Base-by-base conservation (phyloP, 2,888 invertebrate species). In the Rhagium mordax region DNA sequence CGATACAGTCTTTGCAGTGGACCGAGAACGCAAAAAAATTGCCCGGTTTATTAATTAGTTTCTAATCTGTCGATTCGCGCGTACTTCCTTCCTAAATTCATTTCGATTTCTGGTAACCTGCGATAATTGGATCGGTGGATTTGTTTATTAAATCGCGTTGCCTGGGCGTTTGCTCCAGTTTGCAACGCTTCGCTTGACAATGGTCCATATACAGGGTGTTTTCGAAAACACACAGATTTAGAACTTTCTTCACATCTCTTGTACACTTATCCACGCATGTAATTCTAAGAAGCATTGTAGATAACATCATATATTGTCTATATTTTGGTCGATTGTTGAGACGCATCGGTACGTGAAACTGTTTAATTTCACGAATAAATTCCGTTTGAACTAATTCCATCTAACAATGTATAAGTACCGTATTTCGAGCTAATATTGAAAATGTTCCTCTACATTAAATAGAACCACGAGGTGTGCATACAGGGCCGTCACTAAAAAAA, bases 1-100 rank as follows among this genome's bases (percentile, higher is more conserved):
- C 8, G 21, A 27, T 15, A 29, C 57, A 27, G 27, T 61, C 41
- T 18, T 41, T 49, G 49, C 68, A 72, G 33, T 64, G 65, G 64
- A 72, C 69, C 69, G 69, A 64, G 69, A 72, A 69, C 47, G 64
- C 68, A 64, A 69, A 69, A 72, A 62, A 61, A 61, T 41, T 21
- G 59, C 13, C 55, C 64, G 61, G 33, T 55, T 62, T 62, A 48
- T 72, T 55, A 72, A 72, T 72, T 68, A 68, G 57, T 62, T 62
- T 72, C 62, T 68, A 62, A 72, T 62, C 57, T 48, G 55, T 72
- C 49, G 49, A 72, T 72, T 68, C 68, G 68, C 72, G 64, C n/a
- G n/a, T 72, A 70, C 70, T 69, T 72, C 69, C 72, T 79, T 61
- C 61, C 61, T 59, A 29, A 33, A 59, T 59, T 59, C 13, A 59